A percentile compares a stretch with the other conserved stretches of the same genome.
phyloP scores from a whole-genome alignment of 2,113 vertebrate species.

The Myrmophylax atrothorax region DNA sequence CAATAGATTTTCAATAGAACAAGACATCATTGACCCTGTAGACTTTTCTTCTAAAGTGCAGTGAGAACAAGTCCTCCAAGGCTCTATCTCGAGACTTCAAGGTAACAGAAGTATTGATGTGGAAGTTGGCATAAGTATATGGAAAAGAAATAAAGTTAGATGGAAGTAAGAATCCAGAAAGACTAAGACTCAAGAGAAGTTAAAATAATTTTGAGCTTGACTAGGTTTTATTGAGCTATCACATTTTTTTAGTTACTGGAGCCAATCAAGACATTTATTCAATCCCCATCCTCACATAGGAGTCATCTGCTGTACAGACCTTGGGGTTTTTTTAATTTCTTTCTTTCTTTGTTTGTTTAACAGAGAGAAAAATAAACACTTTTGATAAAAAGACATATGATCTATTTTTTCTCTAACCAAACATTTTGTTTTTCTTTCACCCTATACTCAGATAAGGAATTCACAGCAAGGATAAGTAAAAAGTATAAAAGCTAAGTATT shows the following conservation, averaged over 20 bases:
- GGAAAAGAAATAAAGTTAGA: neutral
- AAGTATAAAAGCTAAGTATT: neutral
- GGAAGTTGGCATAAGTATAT: neutral
- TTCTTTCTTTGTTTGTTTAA: neutral
- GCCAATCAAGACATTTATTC: neutral
- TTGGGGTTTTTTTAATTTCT: neutral
- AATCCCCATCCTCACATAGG: neutral
- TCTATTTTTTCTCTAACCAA: neutral
- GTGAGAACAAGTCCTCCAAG: neutral
- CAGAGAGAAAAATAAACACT: neutral
- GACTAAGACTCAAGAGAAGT: neutral
- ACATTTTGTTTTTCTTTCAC: neutral
- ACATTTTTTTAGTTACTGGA: neutral
- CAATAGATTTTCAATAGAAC: neutral
- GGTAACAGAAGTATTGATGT: neutral
- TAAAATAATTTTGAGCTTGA: neutral
- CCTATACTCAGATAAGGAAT: neutral
- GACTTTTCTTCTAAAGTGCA: neutral
- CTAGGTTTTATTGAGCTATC: neutral
- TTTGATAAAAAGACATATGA: neutral
- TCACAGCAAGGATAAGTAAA: neutral
- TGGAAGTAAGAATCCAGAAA: neutral
- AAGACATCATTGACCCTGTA: neutral
- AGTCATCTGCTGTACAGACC: neutral
- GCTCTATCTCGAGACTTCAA: neutral